Evolutionary conservation across 2,797 vertebrate genomes (phyloP).

Genomic region (Schizopygopsis pylzovi): DNA sequence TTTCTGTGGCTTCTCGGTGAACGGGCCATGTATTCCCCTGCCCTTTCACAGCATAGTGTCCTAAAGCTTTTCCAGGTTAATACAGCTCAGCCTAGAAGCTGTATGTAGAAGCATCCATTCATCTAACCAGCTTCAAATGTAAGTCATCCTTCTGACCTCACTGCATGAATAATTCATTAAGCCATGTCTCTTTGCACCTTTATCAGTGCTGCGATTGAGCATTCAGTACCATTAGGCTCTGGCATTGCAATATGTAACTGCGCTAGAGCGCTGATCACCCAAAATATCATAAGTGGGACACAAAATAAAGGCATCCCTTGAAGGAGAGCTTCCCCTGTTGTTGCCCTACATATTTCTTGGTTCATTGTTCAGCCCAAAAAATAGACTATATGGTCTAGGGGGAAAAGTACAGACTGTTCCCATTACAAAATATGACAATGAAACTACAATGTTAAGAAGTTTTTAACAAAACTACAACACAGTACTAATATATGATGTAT

Average conservation of each 20-base stretch:
- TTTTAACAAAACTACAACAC: constrained; percentile 56
- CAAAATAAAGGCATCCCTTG: constrained; percentile 78
- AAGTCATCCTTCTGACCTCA: constrained; percentile 73
- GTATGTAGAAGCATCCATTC: constrained; percentile 56
- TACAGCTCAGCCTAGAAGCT: constrained; percentile 32
- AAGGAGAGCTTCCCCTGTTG: constrained; percentile 72
- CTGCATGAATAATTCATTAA: constrained; percentile 73
- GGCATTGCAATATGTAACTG: constrained; percentile 38
- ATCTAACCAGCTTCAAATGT: constrained; percentile 54
- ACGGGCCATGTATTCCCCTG: constrained; percentile 27
- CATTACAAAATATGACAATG: constrained; percentile 71
- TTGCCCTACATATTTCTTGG: constrained; percentile 76
- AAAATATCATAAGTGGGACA: constrained; percentile 71
- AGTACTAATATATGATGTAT: not conserved
- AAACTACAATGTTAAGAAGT: constrained; percentile 54
- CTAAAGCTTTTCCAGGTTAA: constrained; percentile 39
- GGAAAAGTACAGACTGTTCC: constrained; percentile 55
- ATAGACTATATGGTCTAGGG: constrained; percentile 61
- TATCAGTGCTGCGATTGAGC: constrained; percentile 66
- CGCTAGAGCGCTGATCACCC: constrained; percentile 5
- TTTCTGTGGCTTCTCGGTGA: constrained; percentile 47
- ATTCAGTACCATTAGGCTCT: constrained; percentile 66
- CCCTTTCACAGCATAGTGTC: constrained; percentile 35
- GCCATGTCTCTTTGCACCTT: constrained; percentile 59
- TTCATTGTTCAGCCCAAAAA: constrained; percentile 69